Evolutionary conservation across 2,113 vertebrate species (phyloP).

Genomic region (Polyodon spathula): DNA sequence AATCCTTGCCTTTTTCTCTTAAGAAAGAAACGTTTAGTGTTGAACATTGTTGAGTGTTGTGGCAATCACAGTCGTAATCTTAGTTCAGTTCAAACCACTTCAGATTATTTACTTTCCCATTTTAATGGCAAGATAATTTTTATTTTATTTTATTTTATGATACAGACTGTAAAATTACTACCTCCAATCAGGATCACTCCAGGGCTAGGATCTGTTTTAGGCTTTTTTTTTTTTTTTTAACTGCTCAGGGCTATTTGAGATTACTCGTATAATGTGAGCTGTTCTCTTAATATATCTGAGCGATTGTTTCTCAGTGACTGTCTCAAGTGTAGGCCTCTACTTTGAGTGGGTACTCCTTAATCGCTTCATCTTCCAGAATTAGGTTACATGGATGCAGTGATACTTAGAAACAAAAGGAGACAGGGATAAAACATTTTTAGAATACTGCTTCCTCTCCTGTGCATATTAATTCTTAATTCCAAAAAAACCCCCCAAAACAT

Average conservation of each 20-base stretch:
- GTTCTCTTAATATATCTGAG: neutral
- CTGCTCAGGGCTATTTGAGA: neutral
- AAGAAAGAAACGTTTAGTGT: neutral
- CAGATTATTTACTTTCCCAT: too few species aligned
- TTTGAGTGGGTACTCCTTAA: constrained; percentile 12
- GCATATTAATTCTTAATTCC: too few species aligned
- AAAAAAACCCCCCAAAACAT: too few species aligned
- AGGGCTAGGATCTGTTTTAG: too few species aligned
- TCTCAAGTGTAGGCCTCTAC: constrained; percentile 2
- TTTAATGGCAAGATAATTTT: too few species aligned
- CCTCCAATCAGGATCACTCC: too few species aligned
- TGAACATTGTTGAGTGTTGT: too few species aligned
- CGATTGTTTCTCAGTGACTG: too few species aligned
- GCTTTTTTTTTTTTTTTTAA: neutral
- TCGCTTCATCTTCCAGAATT: constrained; percentile 15
- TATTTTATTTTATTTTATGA: too few species aligned
- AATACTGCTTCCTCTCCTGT: too few species aligned
- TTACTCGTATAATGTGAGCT: neutral
- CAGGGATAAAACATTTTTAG: constrained; percentile 5
- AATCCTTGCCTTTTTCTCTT: neutral
- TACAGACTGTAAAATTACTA: too few species aligned
- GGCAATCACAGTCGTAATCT: neutral
- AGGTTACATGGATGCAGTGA: constrained; percentile 10
- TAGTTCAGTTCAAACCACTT: neutral
- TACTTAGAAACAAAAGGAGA: constrained; percentile 7